A percentile compares a stretch with the other conserved stretches of the same genome.
phyloP scores from a whole-genome alignment of 2,888 invertebrate species.

The Hemaris fuciformis region DNA sequence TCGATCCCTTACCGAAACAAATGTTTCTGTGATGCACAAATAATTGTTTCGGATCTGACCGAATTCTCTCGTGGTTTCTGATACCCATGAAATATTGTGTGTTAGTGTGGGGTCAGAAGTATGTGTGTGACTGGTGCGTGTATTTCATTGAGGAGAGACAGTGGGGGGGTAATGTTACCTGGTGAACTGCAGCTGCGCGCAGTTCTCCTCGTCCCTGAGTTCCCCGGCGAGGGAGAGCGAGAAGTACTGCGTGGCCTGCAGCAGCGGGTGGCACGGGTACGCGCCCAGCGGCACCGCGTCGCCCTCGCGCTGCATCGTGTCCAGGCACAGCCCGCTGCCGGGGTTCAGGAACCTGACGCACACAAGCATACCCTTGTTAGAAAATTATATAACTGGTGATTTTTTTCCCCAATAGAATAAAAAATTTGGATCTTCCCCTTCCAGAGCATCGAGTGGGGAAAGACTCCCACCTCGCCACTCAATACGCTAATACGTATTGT shows the following conservation, averaged over 20 bases:
- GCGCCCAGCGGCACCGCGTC: constrained; percentile 86
- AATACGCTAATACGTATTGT: neutral
- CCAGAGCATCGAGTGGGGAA: no score
- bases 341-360: constrained; percentile 76
- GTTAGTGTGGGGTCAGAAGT: no score
- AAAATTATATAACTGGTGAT: no score
- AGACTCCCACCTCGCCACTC: neutral
- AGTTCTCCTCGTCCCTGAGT: constrained; percentile 88
- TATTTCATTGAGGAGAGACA: no score
- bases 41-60: no score
- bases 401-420: no score
- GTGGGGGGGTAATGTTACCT: constrained; percentile 49
- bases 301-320: constrained; percentile 87
- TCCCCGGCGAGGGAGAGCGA: constrained; percentile 86
- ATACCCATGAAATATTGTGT: no score
- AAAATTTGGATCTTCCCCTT: no score
- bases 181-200: constrained; percentile 83
- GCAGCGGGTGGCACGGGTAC: constrained; percentile 86
- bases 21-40: no score
- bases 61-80: no score
- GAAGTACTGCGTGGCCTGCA: constrained; percentile 88
- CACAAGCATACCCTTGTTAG: neutral
- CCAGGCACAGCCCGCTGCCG: constrained; percentile 85
- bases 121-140: no score
- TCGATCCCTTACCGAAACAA: no score